Percentiles rank a stretch among this genome's conserved stretches.
These are phyloP conservation scores for Cryptus armator DNA, from an alignment of 2,888 invertebrate species.

Conservation along the genomic window DNA sequence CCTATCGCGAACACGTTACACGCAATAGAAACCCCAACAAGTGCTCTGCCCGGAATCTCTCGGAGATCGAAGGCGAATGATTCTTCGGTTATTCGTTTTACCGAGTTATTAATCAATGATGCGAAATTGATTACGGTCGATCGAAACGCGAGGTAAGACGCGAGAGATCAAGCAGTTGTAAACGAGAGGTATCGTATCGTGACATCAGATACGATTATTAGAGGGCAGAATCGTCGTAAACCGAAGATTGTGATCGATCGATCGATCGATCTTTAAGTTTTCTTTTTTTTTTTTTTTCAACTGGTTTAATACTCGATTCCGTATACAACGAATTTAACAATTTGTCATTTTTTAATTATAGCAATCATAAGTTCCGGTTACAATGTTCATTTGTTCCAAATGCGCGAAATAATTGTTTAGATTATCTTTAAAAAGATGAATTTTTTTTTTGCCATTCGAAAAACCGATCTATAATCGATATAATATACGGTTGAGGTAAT, in stretches of 20 bases:
- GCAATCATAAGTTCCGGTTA: not conserved
- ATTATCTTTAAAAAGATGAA: no score
- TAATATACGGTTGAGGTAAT: not conserved
- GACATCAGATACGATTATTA: slow-evolving; percentile 59
- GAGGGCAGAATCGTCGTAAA: slow-evolving; percentile 41
- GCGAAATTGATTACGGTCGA: slow-evolving; percentile 81
- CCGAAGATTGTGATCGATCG: slow-evolving; percentile 40
- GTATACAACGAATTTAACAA: no score
- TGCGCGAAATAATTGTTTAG: no score
- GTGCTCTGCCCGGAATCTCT: slow-evolving; percentile 11
- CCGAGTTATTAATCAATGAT: slow-evolving; percentile 83
- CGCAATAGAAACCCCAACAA: slow-evolving; percentile 16
- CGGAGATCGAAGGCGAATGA: slow-evolving; percentile 72
- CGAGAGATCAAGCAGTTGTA: slow-evolving; percentile 41
- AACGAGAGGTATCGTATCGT: slow-evolving; percentile 41
- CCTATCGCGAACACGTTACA: slow-evolving; percentile 57
- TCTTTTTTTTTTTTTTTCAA: not conserved
- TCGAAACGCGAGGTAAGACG: slow-evolving; percentile 58
- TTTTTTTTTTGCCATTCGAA: not conserved
- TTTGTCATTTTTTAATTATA: not conserved
- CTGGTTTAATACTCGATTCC: no score
- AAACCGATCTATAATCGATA: no score
- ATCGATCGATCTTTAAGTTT: not conserved
- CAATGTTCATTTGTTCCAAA: no score
- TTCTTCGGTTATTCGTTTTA: slow-evolving; percentile 83